Evolutionary conservation across 2,797 vertebrate genomes (phyloP).

Genomic region (Halcyon smyrnensis): DNA sequence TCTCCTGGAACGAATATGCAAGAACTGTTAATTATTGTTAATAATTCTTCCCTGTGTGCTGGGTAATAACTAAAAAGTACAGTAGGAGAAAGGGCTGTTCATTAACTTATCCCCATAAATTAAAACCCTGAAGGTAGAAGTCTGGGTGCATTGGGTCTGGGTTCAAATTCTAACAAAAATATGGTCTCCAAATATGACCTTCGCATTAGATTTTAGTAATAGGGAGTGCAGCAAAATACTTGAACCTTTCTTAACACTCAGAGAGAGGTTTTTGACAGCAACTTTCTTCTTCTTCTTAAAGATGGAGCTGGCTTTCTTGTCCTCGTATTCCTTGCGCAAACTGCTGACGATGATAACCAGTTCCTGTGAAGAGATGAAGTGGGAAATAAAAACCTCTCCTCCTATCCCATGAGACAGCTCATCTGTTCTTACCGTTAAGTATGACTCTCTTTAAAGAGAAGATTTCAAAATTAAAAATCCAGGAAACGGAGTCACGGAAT

Average conservation of each 20-base stretch:
- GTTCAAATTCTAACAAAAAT: not conserved
- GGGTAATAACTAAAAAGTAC: not conserved
- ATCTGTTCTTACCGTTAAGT: not conserved
- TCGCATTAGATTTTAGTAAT: not conserved
- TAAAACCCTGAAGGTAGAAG: not conserved
- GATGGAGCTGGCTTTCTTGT: conserved; percentile 78
- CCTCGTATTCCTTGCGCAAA: conserved; percentile 86
- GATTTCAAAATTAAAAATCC: not conserved
- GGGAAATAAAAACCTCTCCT: not conserved
- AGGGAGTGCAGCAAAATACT: not conserved
- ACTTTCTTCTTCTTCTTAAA: conserved; percentile 81
- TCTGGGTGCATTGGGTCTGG: rapidly evolving
- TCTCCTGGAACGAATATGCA: conserved; percentile 83
- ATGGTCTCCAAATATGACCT: not conserved
- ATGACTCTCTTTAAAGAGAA: not conserved
- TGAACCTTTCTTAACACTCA: conserved; percentile 92
- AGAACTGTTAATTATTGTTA: not conserved
- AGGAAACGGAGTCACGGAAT: not conserved
- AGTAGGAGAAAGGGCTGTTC: not conserved
- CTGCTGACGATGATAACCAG: conserved; percentile 82
- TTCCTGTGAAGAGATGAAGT: conserved; percentile 77
- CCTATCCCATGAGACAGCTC: not conserved
- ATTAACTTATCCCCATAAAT: not conserved
- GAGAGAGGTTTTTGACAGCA: conserved; percentile 88
- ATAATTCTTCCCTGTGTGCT: not conserved